These are phyloP conservation scores for Lampropteryx suffumata DNA, from an alignment of 2,888 invertebrate species.

Conservation along the genomic window DNA sequence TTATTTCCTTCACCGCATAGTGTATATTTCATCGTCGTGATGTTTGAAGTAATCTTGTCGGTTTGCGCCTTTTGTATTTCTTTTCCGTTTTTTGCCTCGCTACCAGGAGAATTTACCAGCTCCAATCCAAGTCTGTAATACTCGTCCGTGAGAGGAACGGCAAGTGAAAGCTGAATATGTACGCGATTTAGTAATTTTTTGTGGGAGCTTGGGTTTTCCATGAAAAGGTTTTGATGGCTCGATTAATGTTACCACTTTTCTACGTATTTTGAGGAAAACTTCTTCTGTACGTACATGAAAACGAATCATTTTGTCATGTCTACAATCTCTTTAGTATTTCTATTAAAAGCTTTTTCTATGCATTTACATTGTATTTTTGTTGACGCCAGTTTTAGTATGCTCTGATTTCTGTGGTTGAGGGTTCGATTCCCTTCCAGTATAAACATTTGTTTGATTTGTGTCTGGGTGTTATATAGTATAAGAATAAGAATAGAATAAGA, in stretches of 20 bases:
- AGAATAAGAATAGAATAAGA: too few species aligned
- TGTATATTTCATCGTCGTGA: constrained; percentile 43
- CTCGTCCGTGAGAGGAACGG: constrained; percentile 54
- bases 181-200: constrained; percentile 44
- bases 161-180: constrained; percentile 45
- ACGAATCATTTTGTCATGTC: constrained; percentile 7
- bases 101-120: constrained; percentile 67
- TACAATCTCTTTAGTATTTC: too few species aligned
- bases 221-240: constrained; percentile 31
- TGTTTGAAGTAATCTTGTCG: constrained; percentile 47
- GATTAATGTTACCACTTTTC: constrained; percentile 22
- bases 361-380: too few species aligned
- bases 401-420: too few species aligned
- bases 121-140: constrained; percentile 64
- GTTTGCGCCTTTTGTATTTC: constrained; percentile 69
- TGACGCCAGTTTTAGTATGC: too few species aligned
- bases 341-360: too few species aligned
- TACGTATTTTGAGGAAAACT: constrained; percentile 16
- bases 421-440: too few species aligned
- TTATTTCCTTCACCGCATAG: constrained; percentile 47
- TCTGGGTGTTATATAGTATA: too few species aligned
- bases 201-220: constrained; percentile 24
- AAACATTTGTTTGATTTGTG: too few species aligned
- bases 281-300: constrained; percentile 5
- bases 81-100: constrained; percentile 66